Conservation (phyloP, 2,888 invertebrate genomes). For the Oscheius sp. region DNA sequence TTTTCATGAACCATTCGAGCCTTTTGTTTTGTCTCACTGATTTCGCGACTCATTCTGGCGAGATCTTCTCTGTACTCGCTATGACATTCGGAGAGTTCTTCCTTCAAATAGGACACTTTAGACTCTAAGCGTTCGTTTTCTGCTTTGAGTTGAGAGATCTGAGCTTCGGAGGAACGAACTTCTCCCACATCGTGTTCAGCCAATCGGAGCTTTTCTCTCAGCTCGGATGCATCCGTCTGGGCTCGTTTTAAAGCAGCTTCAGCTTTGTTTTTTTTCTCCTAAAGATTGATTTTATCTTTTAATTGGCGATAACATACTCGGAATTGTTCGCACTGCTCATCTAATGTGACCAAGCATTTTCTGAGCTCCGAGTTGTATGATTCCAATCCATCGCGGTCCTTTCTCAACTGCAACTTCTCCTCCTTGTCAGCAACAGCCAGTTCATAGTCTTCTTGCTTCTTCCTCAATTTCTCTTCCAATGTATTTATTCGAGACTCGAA, state of each 20-base stretch:
- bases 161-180: slow-evolving; percentile 13
- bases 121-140: slow-evolving; percentile 27
- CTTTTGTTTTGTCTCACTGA: slow-evolving; percentile 34
- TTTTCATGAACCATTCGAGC: slow-evolving; percentile 24
- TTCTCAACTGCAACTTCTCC: slow-evolving; percentile 9
- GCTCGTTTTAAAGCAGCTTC: slow-evolving; percentile 8
- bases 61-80: slow-evolving; percentile 32
- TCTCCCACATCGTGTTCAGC: slow-evolving; percentile 3
- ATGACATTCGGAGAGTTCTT: slow-evolving; percentile 29
- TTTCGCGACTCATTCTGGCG: slow-evolving; percentile 32
- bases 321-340: slow-evolving; percentile 30
- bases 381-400: not conserved
- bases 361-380: not conserved
- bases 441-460: slow-evolving; percentile 15
- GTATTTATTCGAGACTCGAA: not conserved
- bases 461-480: slow-evolving; percentile 5
- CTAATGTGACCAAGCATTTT: not conserved
- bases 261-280: slow-evolving; percentile 9
- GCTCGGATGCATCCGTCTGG: not conserved
- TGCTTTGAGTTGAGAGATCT: slow-evolving; percentile 7
- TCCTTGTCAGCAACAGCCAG: not conserved
- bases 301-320: not conserved
- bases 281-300: not conserved
- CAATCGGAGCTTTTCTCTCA: slow-evolving; percentile 5
- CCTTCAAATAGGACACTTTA: slow-evolving; percentile 23